Percentiles rank a stretch among this genome's conserved stretches.
phyloP scores from a whole-genome alignment of 2,797 vertebrate genomes.

The Poecilia wingei region DNA sequence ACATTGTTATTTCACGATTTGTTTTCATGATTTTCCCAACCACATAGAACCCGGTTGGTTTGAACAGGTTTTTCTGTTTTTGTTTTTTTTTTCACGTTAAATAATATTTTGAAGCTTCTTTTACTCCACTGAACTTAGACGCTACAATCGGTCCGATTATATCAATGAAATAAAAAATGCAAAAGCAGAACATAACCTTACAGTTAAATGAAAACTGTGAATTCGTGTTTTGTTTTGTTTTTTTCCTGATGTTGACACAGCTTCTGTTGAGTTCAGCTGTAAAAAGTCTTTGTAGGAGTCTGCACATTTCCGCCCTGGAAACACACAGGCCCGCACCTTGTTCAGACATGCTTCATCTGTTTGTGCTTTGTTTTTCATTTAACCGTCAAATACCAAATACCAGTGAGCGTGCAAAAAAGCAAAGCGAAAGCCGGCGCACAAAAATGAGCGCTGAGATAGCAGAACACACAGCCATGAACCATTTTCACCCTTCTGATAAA shows the following conservation, averaged over 20 bases:
- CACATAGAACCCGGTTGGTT: not conserved
- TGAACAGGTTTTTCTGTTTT: not conserved
- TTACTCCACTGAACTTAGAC: not conserved
- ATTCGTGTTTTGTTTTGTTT: no score
- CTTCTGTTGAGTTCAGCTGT: conserved; percentile 19
- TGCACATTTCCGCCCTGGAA: conserved; percentile 25
- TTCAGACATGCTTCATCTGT: conserved; percentile 54
- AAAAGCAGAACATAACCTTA: not conserved
- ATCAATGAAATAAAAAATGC: not conserved
- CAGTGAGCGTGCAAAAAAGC: conserved; percentile 46
- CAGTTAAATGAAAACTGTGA: not conserved
- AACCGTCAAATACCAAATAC: conserved; percentile 47
- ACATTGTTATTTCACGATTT: not conserved
- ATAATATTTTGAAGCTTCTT: not conserved
- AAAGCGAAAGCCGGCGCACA: conserved; percentile 5
- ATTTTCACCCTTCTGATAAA: conserved; percentile 20
- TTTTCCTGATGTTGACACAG: conserved; percentile 21
- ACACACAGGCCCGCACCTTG: conserved; percentile 29
- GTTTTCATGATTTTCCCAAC: not conserved
- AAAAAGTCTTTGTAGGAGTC: conserved; percentile 26
- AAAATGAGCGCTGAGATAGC: conserved; percentile 30
- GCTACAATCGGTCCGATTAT: not conserved
- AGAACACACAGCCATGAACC: conserved; percentile 19
- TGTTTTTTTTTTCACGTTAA: not conserved
- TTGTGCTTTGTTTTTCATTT: conserved; percentile 61